Percentiles rank a stretch among this genome's conserved stretches.
phyloP scores from a whole-genome alignment of 2,797 vertebrate genomes.

The Sebastes reedi region DNA sequence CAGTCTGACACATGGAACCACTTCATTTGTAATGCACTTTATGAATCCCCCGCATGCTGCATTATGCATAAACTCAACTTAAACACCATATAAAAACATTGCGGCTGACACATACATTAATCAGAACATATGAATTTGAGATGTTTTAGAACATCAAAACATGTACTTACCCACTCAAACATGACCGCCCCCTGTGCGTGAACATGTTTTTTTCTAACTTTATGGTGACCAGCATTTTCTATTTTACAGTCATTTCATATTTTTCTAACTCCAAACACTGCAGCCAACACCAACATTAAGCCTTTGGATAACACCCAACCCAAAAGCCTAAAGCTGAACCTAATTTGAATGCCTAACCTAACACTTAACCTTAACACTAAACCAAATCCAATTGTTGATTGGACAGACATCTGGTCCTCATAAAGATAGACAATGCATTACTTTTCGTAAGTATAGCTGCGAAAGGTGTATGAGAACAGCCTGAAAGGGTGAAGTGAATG shows the following conservation, averaged over 20 bases:
- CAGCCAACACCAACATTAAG: neutral
- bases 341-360: neutral
- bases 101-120: constrained; percentile 11
- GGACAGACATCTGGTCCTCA: neutral
- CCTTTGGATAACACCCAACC: neutral
- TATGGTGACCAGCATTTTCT: neutral
- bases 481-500: neutral
- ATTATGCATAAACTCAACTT: constrained; percentile 36
- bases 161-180: neutral
- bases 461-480: neutral
- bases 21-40: neutral
- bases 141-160: neutral
- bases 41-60: constrained; percentile 17
- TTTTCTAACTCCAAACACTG: neutral
- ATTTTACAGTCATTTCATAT: neutral
- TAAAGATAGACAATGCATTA: neutral
- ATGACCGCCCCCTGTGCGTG: neutral
- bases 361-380: neutral
- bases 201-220: neutral
- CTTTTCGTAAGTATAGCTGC: neutral
- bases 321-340: neutral
- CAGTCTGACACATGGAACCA: constrained; percentile 3
- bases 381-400: neutral
- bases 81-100: constrained; percentile 13
- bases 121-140: neutral